Evolutionary conservation across 2,888 invertebrate species (phyloP).

Genomic region (Danaus chrysippus): DNA sequence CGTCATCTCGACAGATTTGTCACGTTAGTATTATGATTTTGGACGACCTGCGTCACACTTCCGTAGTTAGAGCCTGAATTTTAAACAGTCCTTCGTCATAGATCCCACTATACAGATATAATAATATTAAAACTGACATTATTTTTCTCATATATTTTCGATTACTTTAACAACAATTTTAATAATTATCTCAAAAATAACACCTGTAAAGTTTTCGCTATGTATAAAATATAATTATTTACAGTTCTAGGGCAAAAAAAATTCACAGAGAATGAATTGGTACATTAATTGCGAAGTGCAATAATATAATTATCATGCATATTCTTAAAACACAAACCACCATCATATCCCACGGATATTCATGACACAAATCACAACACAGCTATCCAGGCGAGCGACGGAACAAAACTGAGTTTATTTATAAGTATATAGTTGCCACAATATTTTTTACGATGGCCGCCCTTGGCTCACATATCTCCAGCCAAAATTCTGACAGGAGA

Average conservation of each 20-base stretch:
- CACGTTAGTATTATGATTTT: slow-evolving; percentile 37
- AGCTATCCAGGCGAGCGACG: slow-evolving; percentile 30
- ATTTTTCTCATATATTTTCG: no score
- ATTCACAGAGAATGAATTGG: slow-evolving; percentile 14
- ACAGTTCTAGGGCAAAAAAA: slow-evolving; percentile 6
- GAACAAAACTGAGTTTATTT: slow-evolving; percentile 69
- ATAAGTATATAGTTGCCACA: slow-evolving; percentile 60
- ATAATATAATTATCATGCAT: slow-evolving; percentile 18
- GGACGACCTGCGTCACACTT: slow-evolving; percentile 34
- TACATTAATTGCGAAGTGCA: slow-evolving; percentile 20
- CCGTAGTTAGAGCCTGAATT: slow-evolving; percentile 28
- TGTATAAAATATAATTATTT: no score
- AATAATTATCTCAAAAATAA: no score
- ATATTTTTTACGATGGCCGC: slow-evolving; percentile 64
- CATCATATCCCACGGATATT: slow-evolving; percentile 30
- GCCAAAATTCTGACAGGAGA: slow-evolving; percentile 26
- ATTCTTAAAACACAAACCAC: slow-evolving; percentile 31
- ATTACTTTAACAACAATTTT: no score
- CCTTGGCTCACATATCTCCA: slow-evolving; percentile 64
- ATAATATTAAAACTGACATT: no score
- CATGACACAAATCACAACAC: slow-evolving; percentile 30
- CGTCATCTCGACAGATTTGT: slow-evolving; percentile 41
- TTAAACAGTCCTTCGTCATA: slow-evolving; percentile 19
- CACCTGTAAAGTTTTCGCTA: no score
- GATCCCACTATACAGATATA: no score